Percentiles rank a stretch among this genome's conserved stretches.
Conservation (phyloP, 2,113 vertebrate species). For the Lates calcarifer region DNA sequence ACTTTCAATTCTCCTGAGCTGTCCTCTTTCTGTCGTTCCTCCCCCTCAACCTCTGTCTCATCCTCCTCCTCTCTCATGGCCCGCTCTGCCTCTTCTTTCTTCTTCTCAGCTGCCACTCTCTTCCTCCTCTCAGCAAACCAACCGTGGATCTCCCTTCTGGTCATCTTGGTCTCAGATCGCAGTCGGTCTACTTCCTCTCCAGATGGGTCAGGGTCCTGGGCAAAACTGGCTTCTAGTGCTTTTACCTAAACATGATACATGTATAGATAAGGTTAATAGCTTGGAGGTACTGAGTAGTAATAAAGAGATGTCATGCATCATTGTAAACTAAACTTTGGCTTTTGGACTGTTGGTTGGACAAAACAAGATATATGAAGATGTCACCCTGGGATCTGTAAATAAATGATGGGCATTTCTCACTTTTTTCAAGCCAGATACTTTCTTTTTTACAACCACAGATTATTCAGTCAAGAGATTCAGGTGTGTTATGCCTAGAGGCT, state of each 20-base stretch:
- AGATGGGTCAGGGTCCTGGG: constrained; percentile 87
- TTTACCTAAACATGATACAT: constrained; percentile 60
- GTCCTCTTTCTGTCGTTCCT: constrained; percentile 86
- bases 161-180: constrained; percentile 96
- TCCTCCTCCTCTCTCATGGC: constrained; percentile 79
- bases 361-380: not conserved
- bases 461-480: not conserved
- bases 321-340: not conserved
- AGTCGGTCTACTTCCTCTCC: constrained; percentile 94
- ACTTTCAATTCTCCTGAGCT: constrained; percentile 88
- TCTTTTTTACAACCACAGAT: not conserved
- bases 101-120: constrained; percentile 85
- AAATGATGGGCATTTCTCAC: not conserved
- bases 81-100: constrained; percentile 84
- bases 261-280: not conserved
- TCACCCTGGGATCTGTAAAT: not conserved
- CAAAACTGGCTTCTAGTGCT: constrained; percentile 93
- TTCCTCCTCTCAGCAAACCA: constrained; percentile 96
- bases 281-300: not conserved
- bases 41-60: constrained; percentile 70
- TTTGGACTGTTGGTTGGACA: not conserved
- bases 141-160: constrained; percentile 94
- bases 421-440: not conserved
- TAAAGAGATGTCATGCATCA: not conserved
- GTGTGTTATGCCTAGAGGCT: not conserved